Evolutionary conservation across 1,140 invertebrate genomes (phyloP).

Genomic region (Apocrypta bakeri): DNA sequence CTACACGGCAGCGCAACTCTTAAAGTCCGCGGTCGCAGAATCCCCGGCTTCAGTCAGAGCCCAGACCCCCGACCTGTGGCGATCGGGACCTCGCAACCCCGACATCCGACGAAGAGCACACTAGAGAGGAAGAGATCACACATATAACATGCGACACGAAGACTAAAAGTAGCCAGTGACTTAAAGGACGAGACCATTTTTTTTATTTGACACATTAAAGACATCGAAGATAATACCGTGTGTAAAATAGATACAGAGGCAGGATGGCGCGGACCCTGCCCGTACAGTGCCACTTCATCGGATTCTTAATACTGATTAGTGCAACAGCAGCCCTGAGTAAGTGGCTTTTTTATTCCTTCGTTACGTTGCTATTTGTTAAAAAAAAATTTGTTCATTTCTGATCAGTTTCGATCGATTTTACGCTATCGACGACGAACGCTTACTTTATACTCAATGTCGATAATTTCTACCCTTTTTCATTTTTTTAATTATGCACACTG

Average conservation of each 20-base stretch:
- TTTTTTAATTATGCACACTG: too few species aligned
- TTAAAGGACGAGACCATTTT: neutral
- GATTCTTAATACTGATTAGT: conserved; percentile 33
- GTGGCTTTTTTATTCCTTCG: neutral
- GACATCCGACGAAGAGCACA: neutral
- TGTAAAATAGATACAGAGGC: conserved; percentile 3
- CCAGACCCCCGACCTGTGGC: conserved; percentile 30
- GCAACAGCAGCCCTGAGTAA: conserved; percentile 25
- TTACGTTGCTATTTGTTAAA: neutral
- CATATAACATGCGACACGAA: neutral
- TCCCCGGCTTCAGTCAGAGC: conserved; percentile 48
- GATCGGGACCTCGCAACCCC: conserved; percentile 29
- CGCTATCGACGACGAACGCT: too few species aligned
- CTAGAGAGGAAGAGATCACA: neutral
- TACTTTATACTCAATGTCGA: too few species aligned
- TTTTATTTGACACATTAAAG: too few species aligned
- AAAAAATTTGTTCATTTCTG: too few species aligned
- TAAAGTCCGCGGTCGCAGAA: conserved; percentile 45
- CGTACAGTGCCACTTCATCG: conserved; percentile 20
- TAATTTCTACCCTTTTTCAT: neutral
- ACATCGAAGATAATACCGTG: neutral
- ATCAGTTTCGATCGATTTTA: neutral
- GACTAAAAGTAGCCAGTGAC: neutral
- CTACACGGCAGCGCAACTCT: conserved; percentile 19
- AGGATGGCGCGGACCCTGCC: conserved; percentile 30